A percentile compares a stretch with the other conserved stretches of the same genome.
Conservation (phyloP, 2,113 vertebrate genomes). For the Naja naja region DNA sequence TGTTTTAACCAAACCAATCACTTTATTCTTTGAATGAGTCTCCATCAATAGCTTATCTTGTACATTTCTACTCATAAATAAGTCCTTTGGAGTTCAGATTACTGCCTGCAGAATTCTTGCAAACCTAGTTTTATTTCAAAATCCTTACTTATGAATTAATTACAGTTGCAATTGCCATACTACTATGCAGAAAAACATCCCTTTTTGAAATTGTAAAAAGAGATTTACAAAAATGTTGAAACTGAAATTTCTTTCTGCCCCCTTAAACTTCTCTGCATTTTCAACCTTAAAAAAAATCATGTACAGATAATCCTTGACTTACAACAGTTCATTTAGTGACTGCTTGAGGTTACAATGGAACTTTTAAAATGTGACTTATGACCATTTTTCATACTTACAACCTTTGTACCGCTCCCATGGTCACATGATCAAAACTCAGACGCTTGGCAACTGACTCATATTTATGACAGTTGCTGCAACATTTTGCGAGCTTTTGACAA, state of each 20-base stretch:
- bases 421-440: background rate
- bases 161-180: background rate
- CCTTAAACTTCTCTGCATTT: background rate
- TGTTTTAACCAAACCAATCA: background rate
- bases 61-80: background rate
- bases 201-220: background rate
- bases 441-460: background rate
- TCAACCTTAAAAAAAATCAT: background rate
- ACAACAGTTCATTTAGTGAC: background rate
- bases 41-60: background rate
- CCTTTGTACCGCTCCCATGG: background rate
- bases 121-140: background rate
- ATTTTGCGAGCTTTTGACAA: background rate
- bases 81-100: background rate
- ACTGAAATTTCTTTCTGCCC: background rate
- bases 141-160: background rate
- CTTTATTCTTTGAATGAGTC: background rate
- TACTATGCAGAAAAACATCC: background rate
- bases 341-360: background rate
- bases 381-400: background rate
- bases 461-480: background rate
- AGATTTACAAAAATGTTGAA: background rate
- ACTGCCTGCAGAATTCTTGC: background rate
- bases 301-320: background rate
- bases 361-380: background rate